Percentiles rank a stretch among this genome's conserved stretches.
Evolutionary conservation across 2,888 invertebrate genomes (phyloP).

Genomic region (Megalurothrips usitatus): DNA sequence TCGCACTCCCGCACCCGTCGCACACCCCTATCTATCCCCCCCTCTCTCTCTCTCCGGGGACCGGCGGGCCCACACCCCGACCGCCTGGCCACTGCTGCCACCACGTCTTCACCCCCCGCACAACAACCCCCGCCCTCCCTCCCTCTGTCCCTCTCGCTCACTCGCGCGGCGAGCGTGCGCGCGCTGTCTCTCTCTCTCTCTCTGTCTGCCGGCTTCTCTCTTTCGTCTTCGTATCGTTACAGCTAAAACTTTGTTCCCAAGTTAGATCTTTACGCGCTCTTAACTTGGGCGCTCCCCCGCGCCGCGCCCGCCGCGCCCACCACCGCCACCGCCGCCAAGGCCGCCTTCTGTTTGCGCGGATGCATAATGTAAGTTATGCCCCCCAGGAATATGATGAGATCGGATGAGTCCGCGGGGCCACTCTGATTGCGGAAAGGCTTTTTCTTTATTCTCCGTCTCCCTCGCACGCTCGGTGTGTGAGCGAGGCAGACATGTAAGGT

Average conservation of each 20-base stretch:
- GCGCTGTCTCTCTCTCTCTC: no score
- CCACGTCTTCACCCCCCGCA: conserved; percentile 11
- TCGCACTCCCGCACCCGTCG: not conserved
- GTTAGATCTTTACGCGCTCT: conserved; percentile 21
- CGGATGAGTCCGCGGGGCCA: not conserved
- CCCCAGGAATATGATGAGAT: conserved; percentile 1
- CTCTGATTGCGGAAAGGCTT: no score
- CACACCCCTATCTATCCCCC: not conserved
- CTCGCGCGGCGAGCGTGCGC: no score
- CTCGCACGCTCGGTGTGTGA: not conserved
- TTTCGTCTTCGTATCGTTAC: conserved; percentile 25
- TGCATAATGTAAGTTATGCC: conserved; percentile 4
- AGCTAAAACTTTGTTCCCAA: conserved; percentile 23
- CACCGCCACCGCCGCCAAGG: not conserved
- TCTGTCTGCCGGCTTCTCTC: not conserved
- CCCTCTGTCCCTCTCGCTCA: no score
- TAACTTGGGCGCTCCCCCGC: not conserved
- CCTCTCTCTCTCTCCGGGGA: not conserved
- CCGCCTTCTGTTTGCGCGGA: not conserved
- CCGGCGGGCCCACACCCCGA: not conserved
- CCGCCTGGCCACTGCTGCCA: not conserved
- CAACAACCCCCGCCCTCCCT: not conserved
- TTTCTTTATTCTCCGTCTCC: not conserved
- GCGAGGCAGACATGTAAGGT: not conserved
- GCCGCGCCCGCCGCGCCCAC: not conserved